A percentile compares a stretch with the other conserved stretches of the same genome.
Conservation (phyloP, 2,113 vertebrate genomes). For the Ammodytes marinus region DNA sequence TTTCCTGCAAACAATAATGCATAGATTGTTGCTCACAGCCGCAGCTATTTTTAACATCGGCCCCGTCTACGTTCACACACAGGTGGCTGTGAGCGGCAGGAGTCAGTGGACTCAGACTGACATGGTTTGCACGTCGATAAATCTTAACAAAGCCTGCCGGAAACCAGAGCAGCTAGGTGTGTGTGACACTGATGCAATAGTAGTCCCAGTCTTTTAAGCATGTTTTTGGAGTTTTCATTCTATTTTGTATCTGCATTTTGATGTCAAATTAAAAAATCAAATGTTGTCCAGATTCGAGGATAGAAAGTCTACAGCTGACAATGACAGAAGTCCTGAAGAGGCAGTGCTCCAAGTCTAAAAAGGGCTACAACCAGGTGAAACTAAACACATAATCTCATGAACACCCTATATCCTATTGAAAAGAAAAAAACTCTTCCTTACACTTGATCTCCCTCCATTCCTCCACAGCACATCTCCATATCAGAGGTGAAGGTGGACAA, state of each 20-base stretch:
- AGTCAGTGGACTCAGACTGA: slow-evolving; percentile 89
- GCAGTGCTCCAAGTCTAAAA: slow-evolving; percentile 93
- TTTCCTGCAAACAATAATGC: neutral
- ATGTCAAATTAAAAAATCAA: neutral
- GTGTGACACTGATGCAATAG: neutral
- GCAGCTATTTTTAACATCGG: neutral
- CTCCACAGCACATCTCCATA: slow-evolving; percentile 85
- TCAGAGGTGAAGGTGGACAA: slow-evolving; percentile 93
- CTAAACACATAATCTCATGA: neutral
- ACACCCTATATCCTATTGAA: neutral
- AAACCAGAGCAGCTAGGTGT: slow-evolving; percentile 89
- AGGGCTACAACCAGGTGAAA: slow-evolving; percentile 92
- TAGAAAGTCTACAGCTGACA: slow-evolving; percentile 90
- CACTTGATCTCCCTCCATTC: neutral
- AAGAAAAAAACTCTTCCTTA: neutral
- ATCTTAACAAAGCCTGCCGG: slow-evolving; percentile 90
- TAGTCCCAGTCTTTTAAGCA: no score
- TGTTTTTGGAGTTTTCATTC: no score
- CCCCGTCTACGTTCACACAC: neutral
- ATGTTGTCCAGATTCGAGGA: slow-evolving; percentile 83
- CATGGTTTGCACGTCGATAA: slow-evolving; percentile 92
- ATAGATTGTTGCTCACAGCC: neutral
- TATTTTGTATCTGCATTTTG: neutral
- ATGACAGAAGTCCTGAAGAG: slow-evolving; percentile 93
- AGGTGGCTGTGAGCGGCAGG: slow-evolving; percentile 92